Percentiles rank a stretch among this genome's conserved stretches.
Evolutionary conservation across 2,797 vertebrate species (phyloP).

Genomic region (Neopelma chrysocephalum): DNA sequence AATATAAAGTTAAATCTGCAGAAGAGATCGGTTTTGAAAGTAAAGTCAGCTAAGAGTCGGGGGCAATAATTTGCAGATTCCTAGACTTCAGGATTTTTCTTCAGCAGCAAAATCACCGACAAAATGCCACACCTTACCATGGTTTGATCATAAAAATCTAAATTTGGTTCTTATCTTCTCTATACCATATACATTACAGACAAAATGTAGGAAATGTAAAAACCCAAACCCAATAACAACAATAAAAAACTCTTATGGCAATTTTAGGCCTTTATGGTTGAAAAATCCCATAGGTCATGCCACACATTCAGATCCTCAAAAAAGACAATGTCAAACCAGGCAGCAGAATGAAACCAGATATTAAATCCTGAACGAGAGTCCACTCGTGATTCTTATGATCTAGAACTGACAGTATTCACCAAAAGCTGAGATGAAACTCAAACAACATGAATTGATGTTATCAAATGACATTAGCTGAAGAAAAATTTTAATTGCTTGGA

Average conservation of each 20-base stretch:
- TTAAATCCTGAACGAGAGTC: neutral
- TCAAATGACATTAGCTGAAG: neutral
- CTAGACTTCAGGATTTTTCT: neutral
- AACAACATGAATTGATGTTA: neutral
- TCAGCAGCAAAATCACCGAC: neutral
- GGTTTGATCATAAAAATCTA: neutral
- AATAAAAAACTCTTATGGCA: neutral
- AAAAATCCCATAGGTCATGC: neutral
- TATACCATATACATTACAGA: neutral
- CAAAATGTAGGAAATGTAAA: neutral
- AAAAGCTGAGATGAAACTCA: neutral
- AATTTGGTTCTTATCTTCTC: neutral
- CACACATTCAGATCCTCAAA: neutral
- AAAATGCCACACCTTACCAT: neutral
- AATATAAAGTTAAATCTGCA: neutral
- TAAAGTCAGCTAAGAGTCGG: neutral
- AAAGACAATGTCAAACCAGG: neutral
- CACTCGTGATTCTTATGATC: neutral
- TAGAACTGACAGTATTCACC: neutral
- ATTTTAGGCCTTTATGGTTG: neutral
- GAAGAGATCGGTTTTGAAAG: neutral
- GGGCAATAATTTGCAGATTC: neutral
- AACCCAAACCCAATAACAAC: fast-evolving
- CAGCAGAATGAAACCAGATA: neutral
- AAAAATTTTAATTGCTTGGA: neutral